Percentiles rank a stretch among this genome's conserved stretches.
Evolutionary conservation across 1,140 invertebrate genomes (phyloP).

Genomic region (Forficula auricularia): DNA sequence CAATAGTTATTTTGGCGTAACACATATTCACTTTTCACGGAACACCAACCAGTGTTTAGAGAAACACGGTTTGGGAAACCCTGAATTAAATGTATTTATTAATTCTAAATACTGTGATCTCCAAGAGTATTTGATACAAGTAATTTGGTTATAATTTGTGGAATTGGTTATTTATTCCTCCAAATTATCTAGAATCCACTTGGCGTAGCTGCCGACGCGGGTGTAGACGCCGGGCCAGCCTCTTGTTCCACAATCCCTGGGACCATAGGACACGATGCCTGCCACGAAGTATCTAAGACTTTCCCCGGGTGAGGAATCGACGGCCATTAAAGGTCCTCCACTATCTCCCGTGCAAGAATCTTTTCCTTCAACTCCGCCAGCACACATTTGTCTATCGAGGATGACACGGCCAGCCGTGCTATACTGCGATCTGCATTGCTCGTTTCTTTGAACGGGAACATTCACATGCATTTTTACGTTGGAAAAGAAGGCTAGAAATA

Average conservation of each 20-base stretch:
- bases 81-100: no score
- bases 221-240: slow-evolving; percentile 38
- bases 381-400: slow-evolving; percentile 35
- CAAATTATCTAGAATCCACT: slow-evolving; percentile 24
- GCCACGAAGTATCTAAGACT: slow-evolving; percentile 21
- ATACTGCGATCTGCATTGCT: slow-evolving; percentile 28
- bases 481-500: no score
- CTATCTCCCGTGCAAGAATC: slow-evolving; percentile 57
- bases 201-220: slow-evolving; percentile 25
- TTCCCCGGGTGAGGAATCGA: slow-evolving; percentile 20
- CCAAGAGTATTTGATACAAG: no score
- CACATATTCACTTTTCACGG: no score
- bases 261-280: slow-evolving; percentile 61
- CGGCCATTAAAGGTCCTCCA: slow-evolving; percentile 52
- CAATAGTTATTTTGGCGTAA: no score
- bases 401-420: slow-evolving; percentile 21
- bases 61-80: no score
- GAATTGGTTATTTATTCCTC: no score
- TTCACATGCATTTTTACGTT: slow-evolving; percentile 38
- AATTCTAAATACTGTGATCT: no score
- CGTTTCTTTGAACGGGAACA: slow-evolving; percentile 27
- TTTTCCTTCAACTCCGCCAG: slow-evolving; percentile 33
- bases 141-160: no score
- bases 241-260: slow-evolving; percentile 35
- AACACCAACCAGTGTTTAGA: no score